These are phyloP conservation scores for Thunnus albacares DNA, from an alignment of 2,797 vertebrate species.

Conservation along the genomic window DNA sequence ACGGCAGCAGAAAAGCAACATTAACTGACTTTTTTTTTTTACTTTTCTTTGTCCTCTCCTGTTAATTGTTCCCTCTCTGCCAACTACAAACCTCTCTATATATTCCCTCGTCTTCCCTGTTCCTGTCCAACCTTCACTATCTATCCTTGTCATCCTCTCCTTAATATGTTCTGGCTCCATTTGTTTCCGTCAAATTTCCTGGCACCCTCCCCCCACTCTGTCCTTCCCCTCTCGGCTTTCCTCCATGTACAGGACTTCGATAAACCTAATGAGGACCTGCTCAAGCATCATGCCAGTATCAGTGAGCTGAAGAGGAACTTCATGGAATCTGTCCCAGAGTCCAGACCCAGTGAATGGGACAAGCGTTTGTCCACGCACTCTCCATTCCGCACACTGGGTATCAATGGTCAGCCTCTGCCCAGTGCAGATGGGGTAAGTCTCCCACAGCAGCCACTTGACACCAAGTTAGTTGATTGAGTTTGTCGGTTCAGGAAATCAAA, in stretches of 20 bases:
- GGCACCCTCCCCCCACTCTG: no score
- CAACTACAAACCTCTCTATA: background rate
- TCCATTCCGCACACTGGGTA: constrained; percentile 90
- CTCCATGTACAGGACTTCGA: constrained; percentile 88
- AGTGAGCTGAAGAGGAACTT: constrained; percentile 96
- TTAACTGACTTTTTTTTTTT: constrained; percentile 34
- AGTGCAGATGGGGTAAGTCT: constrained; percentile 93
- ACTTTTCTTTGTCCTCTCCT: constrained; percentile 20
- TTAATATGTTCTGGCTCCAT: constrained; percentile 7
- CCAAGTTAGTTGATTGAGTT: background rate
- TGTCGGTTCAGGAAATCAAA: constrained; percentile 32
- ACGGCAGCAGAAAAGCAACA: background rate
- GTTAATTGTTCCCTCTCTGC: constrained; percentile 24
- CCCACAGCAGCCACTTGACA: background rate
- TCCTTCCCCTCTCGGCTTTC: background rate
- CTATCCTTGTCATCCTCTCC: background rate
- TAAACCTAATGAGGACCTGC: constrained; percentile 93
- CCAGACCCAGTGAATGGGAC: constrained; percentile 95
- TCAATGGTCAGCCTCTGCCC: constrained; percentile 88
- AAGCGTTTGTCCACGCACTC: constrained; percentile 96
- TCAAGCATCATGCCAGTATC: constrained; percentile 95
- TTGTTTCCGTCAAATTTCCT: background rate
- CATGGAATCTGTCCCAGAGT: constrained; percentile 93
- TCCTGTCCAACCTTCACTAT: constrained; percentile 3
- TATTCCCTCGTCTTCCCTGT: constrained; percentile 6